phyloP scores from a whole-genome alignment of 1,140 invertebrate species.

The Scaptomyza hsui region DNA sequence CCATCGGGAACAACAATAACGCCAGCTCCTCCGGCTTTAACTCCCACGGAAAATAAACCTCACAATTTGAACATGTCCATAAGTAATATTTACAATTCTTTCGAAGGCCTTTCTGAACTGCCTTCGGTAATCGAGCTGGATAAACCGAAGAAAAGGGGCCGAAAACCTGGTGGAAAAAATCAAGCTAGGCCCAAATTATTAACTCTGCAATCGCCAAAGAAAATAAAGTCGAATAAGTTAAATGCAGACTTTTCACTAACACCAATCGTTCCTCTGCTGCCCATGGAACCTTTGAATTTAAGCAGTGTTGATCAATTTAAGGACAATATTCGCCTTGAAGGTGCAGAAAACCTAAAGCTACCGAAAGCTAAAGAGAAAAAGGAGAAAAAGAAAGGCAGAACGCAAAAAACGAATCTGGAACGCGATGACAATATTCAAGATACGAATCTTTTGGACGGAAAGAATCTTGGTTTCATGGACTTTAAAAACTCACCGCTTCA shows the following conservation, averaged over 20 bases:
- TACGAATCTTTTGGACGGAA: not conserved
- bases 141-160: conserved; percentile 73
- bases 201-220: conserved; percentile 15
- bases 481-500: not conserved
- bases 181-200: conserved; percentile 15
- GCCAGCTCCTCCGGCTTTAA: conserved; percentile 53
- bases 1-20: conserved; percentile 81
- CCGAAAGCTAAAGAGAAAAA: conserved; percentile 54
- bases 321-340: not conserved
- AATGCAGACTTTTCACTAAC: not conserved
- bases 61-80: not conserved
- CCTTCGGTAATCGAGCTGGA: not conserved
- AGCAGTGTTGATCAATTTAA: conserved; percentile 17
- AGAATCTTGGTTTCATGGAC: conserved; percentile 7
- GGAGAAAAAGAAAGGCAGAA: conserved; percentile 52
- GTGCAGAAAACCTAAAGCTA: not conserved
- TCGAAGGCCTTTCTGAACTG: not conserved
- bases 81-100: conserved; percentile 9
- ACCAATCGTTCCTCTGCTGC: not conserved
- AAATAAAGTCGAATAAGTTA: conserved; percentile 13
- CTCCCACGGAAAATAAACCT: not conserved
- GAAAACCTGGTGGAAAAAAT: conserved; percentile 76
- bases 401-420: conserved; percentile 29
- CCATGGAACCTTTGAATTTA: conserved; percentile 57
- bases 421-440: not conserved